Percentiles rank a stretch among this genome's conserved stretches.
These are phyloP conservation scores for Syngnathus rostellatus DNA, from an alignment of 2,797 vertebrate species.

Conservation along the genomic window DNA sequence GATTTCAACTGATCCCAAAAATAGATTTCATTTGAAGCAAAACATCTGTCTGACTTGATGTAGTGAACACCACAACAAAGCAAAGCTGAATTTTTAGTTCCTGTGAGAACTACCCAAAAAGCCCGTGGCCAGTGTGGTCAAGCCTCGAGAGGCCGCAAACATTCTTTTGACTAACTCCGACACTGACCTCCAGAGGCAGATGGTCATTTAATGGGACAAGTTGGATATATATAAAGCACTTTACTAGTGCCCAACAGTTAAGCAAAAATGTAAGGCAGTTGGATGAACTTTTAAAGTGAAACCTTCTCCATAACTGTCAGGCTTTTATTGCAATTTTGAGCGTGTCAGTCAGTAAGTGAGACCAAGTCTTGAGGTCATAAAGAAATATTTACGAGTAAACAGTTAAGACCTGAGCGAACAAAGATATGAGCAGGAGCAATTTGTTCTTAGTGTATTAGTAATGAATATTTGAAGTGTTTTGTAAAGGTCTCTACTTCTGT, in stretches of 20 bases:
- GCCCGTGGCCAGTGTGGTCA: constrained; percentile 35
- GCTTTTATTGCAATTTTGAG: neutral
- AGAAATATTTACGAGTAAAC: constrained; percentile 12
- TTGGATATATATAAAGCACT: constrained; percentile 30
- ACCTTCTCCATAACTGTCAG: neutral
- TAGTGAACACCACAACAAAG: constrained; percentile 21
- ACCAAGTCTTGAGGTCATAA: constrained; percentile 8
- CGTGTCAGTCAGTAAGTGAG: constrained; percentile 7
- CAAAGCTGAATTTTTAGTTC: constrained; percentile 50
- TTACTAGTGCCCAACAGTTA: constrained; percentile 17
- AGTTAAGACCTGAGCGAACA: constrained; percentile 10
- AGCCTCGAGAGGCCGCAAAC: constrained; percentile 29
- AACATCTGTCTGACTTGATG: constrained; percentile 29
- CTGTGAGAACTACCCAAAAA: constrained; percentile 48
- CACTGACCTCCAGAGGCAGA: constrained; percentile 39
- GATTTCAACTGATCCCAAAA: constrained; percentile 22
- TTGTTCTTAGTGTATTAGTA: neutral
- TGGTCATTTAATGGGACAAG: constrained; percentile 19
- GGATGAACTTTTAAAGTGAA: constrained; percentile 1
- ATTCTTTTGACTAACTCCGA: constrained; percentile 50
- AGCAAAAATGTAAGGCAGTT: constrained; percentile 10
- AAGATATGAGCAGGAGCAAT: constrained; percentile 1
- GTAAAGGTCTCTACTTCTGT: constrained; percentile 9
- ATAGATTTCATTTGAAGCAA: constrained; percentile 33
- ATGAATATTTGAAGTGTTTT: neutral